These are phyloP conservation scores for Caenorhabditis sp. DNA, from an alignment of 2,888 invertebrate species.

Conservation along the genomic window DNA sequence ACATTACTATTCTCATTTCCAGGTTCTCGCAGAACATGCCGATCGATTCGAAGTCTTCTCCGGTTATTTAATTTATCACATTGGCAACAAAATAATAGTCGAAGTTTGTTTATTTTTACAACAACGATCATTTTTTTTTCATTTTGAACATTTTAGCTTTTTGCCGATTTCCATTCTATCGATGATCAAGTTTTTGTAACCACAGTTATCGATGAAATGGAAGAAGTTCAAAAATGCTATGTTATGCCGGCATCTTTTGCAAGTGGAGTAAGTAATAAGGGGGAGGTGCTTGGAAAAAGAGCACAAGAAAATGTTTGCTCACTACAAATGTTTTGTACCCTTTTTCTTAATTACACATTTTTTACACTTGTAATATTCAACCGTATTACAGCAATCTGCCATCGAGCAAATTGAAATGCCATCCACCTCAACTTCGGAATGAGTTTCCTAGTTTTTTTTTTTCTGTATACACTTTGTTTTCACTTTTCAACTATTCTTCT, in stretches of 20 bases:
- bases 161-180: not conserved
- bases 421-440: slow-evolving; percentile 1
- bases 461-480: too few relatives aligned
- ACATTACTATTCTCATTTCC: too few relatives aligned
- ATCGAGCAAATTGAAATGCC: slow-evolving; percentile 3
- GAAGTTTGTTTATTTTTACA: slow-evolving; percentile 11
- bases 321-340: not conserved
- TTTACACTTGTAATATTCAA: too few relatives aligned
- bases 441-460: slow-evolving; percentile 13
- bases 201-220: not conserved
- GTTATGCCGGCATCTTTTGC: not conserved
- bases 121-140: not conserved
- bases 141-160: not conserved
- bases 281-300: not conserved
- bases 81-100: slow-evolving; percentile 24
- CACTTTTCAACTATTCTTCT: not conserved
- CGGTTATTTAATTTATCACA: slow-evolving; percentile 26
- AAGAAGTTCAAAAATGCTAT: slow-evolving; percentile 1
- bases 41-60: slow-evolving; percentile 5
- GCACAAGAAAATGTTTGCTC: not conserved
- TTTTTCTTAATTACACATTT: not conserved
- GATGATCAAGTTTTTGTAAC: not conserved
- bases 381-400: too few relatives aligned
- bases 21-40: slow-evolving; percentile 11
- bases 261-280: not conserved